These are phyloP conservation scores for Gavialis gangeticus DNA, from an alignment of 2,113 vertebrate species.

Conservation along the genomic window DNA sequence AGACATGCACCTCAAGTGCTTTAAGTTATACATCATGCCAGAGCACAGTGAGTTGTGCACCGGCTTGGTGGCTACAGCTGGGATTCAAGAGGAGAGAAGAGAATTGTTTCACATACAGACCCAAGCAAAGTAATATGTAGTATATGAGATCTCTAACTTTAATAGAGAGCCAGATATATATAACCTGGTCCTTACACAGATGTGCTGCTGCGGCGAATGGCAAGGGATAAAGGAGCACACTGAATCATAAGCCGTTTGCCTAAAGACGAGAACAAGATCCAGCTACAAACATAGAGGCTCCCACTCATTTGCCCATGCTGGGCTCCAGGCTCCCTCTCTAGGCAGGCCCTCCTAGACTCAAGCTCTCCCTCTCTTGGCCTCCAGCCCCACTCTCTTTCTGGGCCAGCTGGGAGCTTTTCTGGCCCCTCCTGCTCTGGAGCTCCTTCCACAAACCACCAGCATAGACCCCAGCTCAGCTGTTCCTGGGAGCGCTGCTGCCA, in stretches of 20 bases:
- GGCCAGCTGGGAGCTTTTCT: no score
- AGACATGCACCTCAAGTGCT: background rate
- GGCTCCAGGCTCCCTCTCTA: no score
- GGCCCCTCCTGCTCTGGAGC: no score
- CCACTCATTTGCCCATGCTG: no score
- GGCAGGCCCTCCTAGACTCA: no score
- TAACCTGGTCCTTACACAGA: background rate
- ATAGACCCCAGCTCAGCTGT: no score
- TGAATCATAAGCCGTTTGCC: background rate
- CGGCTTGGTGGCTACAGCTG: background rate
- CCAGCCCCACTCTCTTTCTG: no score
- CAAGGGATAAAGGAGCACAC: background rate
- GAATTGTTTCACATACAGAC: background rate
- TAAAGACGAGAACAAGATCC: background rate
- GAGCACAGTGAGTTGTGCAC: background rate
- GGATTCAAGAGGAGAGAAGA: background rate
- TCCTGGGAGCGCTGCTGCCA: no score
- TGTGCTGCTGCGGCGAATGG: background rate
- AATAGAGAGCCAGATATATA: background rate
- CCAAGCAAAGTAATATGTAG: background rate
- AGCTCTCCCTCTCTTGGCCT: no score
- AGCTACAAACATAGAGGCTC: background rate
- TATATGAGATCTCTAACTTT: background rate
- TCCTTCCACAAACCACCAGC: no score
- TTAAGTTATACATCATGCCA: background rate